A percentile compares a stretch with the other conserved stretches of the same genome.
phyloP scores from a whole-genome alignment of 2,797 vertebrate species.

The Yasuhikotakia modesta region DNA sequence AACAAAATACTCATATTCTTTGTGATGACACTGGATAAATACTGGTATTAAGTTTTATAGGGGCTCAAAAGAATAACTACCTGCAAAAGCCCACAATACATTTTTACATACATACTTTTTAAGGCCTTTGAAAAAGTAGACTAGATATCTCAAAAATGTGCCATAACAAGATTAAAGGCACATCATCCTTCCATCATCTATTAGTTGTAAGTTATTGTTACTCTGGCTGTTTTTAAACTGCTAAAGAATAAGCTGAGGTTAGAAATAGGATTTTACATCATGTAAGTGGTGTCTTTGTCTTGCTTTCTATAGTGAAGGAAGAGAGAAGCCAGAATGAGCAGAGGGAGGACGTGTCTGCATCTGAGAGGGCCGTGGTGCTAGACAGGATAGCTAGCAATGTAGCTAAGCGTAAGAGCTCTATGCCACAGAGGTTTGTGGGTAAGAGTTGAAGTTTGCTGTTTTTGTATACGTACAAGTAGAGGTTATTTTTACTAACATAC shows the following conservation, averaged over 20 bases:
- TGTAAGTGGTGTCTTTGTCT: slow-evolving; percentile 79
- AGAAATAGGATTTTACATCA: slow-evolving; percentile 67
- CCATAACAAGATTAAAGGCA: neutral
- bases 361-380: slow-evolving; percentile 97
- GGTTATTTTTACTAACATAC: slow-evolving; percentile 33
- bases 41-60: neutral
- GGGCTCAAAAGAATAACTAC: neutral
- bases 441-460: slow-evolving; percentile 93
- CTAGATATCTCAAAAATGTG: neutral
- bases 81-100: neutral
- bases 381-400: slow-evolving; percentile 99
- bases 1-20: neutral
- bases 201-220: neutral
- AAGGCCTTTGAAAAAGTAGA: neutral
- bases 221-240: neutral
- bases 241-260: slow-evolving; percentile 35
- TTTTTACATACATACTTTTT: neutral
- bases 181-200: neutral
- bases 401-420: slow-evolving; percentile 99
- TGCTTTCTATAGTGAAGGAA: slow-evolving; percentile 96
- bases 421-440: slow-evolving; percentile 99
- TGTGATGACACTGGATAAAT: neutral
- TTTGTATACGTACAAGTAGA: slow-evolving; percentile 69
- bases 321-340: slow-evolving; percentile 96
- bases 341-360: slow-evolving; percentile 96